Evolutionary conservation across 2,797 vertebrate species (phyloP).

Genomic region (Oryzias dopingdopingensis): DNA sequence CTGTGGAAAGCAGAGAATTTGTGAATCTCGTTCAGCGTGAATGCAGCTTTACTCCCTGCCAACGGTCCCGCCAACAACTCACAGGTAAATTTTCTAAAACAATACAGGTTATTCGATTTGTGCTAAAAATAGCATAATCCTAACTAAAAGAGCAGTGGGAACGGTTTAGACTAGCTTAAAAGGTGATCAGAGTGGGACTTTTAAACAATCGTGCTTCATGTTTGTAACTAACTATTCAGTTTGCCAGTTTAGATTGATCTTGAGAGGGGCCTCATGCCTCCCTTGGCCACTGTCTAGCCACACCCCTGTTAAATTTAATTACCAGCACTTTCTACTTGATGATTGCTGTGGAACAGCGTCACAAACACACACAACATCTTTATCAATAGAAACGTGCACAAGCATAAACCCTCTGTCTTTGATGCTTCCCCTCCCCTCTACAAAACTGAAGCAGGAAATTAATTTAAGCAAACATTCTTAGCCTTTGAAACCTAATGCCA

Average conservation of each 20-base stretch:
- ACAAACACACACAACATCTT: slow-evolving; percentile 1
- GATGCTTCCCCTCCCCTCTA: slow-evolving; percentile 26
- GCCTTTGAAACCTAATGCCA: slow-evolving; percentile 52
- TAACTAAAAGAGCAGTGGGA: no score
- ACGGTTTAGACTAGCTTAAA: no score
- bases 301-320: slow-evolving; percentile 7
- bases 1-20: no score
- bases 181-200: no score
- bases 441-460: slow-evolving; percentile 33
- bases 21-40: no score
- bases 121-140: no score
- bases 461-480: slow-evolving; percentile 49
- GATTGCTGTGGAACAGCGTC: neutral
- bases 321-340: slow-evolving; percentile 4
- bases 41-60: no score
- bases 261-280: neutral
- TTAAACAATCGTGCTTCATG: no score
- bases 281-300: neutral
- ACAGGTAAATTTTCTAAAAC: no score
- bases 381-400: slow-evolving; percentile 10
- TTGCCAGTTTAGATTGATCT: neutral
- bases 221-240: no score
- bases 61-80: no score
- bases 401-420: slow-evolving; percentile 33
- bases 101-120: no score